Evolutionary conservation across 2,113 vertebrate species (phyloP), one percentile per base, ranked within the genome.

Genomic region (Dicrurus megarhynchus): DNA sequence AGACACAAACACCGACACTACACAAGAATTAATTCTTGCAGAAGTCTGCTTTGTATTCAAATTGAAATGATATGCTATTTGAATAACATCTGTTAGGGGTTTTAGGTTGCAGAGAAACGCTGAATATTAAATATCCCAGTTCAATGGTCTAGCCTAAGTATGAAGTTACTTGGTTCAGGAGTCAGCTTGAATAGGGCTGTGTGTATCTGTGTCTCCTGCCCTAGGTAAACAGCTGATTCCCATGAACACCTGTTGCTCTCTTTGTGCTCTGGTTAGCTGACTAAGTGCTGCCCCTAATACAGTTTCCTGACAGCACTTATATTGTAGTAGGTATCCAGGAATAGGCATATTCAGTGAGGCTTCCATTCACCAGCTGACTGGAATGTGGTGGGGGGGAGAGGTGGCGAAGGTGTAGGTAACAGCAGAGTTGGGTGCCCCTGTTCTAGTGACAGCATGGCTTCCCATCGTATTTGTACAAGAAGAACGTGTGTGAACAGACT

Each of bases 151-250:
- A 49, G 65, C 78, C 26, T 28, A 17, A 69, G 91, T 94, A 93
- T 84, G 96, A 63, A 89, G 84, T 95, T 93, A 67, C 83, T 87
- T 42, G 56, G 39, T 65, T 87, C 37, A 28, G 69, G 69, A 83
- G 63, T 18, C 53, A 42, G 80, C 74, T 68, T 84, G 74, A 86
- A 83, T 61, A 83, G 87, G 39, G 35, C 64, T 86, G 77, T 90
- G 70, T 63, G 27, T 89, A 7, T 89, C 49, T 82, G 44, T 57
- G 35, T 79, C 46, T 28, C 73, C 9, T 3, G 44, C 60, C 49
- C 53, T 84, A 84, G 90, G 84, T 94, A 85, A 92, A 49, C 71
- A 96, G 89, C 63, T 90, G 93, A 71, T 85, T 96, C 85, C 59
- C 23, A 22, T 11, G 57, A 67, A 75, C 81, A 90, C 96, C 80